Evolutionary conservation across 2,113 vertebrate genomes (phyloP), one percentile per base, ranked within the genome.

Genomic region (Fregata magnificens): DNA sequence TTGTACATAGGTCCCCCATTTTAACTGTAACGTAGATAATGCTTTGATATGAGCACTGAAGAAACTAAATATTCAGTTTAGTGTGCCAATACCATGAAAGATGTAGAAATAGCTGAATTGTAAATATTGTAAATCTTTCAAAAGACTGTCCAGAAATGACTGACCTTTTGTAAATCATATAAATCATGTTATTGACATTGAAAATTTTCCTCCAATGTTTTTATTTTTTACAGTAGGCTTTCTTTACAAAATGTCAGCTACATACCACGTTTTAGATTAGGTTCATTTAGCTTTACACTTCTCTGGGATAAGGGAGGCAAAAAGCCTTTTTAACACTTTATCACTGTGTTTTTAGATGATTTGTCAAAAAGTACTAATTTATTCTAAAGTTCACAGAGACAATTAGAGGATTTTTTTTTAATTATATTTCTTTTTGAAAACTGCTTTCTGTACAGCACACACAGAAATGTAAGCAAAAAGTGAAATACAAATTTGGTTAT

Each of bases 181-280:
- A 80, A 94, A 83, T 91, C 44, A 59, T 74, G 36, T 74, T 88
- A 72, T 73, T 91, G 58, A 19, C 17, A 40, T 56, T 26, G 63
- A 94, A 77, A 95, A 49, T 67, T 94, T 90, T 38, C 25, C 50
- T 95, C 50, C 24, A 31, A 38, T 45, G 53, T 94, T 91, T 84
- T 95, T 55, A 84, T 62, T 84, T 96, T 97, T 91, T 94, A 91
- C 7, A 50, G 9, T 62, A 85, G 29, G 95, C 94, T 98, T 98
- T 98, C 96, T 97, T 96, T 96, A 97, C 95, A 97, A 98, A 98
- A 98, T 98, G 94, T 98, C 97, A 98, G 92, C 95, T 97, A 97
- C 85, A 95, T 97, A 98, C 94, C 86, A 96, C 88, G 69, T 98
- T 99, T 98, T 98, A 97, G 97, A 97, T 99, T 98, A 97, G 56